Evolutionary conservation across 2,888 invertebrate genomes (phyloP), one percentile per base, ranked within the genome.

Genomic region (Habrosyne pyritoides): DNA sequence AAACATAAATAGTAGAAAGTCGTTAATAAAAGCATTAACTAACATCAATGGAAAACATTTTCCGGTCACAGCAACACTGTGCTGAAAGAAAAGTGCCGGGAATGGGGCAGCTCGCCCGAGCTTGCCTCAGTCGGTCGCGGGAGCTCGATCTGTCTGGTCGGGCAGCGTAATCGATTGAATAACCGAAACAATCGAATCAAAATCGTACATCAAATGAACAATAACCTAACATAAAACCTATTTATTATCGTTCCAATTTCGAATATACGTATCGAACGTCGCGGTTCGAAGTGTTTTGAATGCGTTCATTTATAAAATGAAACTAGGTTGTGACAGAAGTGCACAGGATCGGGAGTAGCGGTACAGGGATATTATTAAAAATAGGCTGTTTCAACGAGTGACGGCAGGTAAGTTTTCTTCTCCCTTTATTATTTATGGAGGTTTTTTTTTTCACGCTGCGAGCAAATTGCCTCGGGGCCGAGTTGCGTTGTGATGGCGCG

Each of bases 111-210:
- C 72, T 72, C 69, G 68, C 61, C 66, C 65, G 66, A 67, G 54
- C 66, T 67, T 51, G 50, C 57, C 60, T 86, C 86, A 90, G 90
- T 90, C 80, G 79, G 76, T 81, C 87, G 87, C 83, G 79, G 75
- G 75, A 77, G 71, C 83, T 79, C 80, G 74, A 60, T 69, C 71
- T 58, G 64, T 58, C 57, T 48, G 69, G 64, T 59, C 71, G 70
- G 60, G 50, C 47, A 57, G 63, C 64, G 69, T 53, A 14, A 49
- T 59, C 61, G 62, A 58, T 56, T 53, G 53, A 28, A 30, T 33
- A 55, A 53, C 53, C 60, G 42, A 54, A 50, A 28, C 56, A 58
- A 60, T 55, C 64, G 60, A 64, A 63, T 59, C 54, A 64, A 53
- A 67, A 66, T 68, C 73, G 74, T 64, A 63, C 64, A 60, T 56